Evolutionary conservation across 2,113 vertebrate species (phyloP).

Genomic region (Microcebus tavaratra): DNA sequence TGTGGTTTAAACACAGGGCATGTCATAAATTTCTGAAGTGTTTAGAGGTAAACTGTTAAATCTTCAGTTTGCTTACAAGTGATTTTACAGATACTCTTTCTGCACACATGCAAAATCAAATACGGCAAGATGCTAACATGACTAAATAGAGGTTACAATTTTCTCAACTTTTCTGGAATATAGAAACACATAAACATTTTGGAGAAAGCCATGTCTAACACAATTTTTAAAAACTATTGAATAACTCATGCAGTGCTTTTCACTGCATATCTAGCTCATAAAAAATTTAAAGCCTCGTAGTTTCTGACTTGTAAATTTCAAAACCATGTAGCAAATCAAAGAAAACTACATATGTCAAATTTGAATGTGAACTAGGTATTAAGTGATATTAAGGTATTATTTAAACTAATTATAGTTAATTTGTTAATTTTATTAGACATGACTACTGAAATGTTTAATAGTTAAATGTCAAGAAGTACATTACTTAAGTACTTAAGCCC

Average conservation of each 20-base stretch:
- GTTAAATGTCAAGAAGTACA: not conserved
- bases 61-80: slow-evolving; percentile 1
- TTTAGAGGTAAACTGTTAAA: not conserved
- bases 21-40: not conserved
- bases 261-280: not conserved
- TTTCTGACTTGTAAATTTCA: slow-evolving; percentile 52
- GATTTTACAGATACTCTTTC: not conserved
- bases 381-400: not conserved
- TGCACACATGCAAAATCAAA: not conserved
- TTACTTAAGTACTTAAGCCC: not conserved
- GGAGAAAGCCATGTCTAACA: not conserved
- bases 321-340: slow-evolving; percentile 21
- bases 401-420: not conserved
- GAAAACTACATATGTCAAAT: not conserved
- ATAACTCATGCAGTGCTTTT: not conserved
- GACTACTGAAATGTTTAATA: not conserved
- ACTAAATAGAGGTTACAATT: not conserved
- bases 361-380: slow-evolving; percentile 5
- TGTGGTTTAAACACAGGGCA: not conserved
- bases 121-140: not conserved
- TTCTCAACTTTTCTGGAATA: slow-evolving; percentile 32
- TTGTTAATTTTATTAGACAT: slow-evolving; percentile 31
- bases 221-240: slow-evolving; percentile 26
- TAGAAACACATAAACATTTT: not conserved
- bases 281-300: not conserved